A percentile compares a stretch with the other conserved stretches of the same genome.
phyloP scores from a whole-genome alignment of 2,888 invertebrate species.

The Drosophila emarginata region DNA sequence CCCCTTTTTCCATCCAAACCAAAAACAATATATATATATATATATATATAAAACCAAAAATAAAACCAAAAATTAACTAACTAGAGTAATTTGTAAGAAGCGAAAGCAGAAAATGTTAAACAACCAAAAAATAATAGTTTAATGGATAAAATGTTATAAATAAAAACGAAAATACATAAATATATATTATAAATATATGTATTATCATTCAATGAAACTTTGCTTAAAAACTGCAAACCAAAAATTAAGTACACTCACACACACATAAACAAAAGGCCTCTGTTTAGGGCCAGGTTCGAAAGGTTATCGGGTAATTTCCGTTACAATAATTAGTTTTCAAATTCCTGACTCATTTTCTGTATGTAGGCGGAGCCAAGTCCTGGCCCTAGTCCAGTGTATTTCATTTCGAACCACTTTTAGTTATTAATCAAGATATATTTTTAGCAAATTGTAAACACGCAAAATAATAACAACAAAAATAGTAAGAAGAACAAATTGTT shows the following conservation, averaged over 20 bases:
- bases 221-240: constrained; percentile 15
- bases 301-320: background rate
- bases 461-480: background rate
- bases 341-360: background rate
- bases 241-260: constrained; percentile 9
- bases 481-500: background rate
- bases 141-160: constrained; percentile 64
- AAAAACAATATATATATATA: constrained; percentile 2
- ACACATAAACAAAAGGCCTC: background rate
- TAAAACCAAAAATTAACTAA: constrained; percentile 23
- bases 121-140: constrained; percentile 62
- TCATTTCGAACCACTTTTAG: constrained; percentile 14
- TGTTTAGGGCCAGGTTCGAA: background rate
- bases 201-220: constrained; percentile 42
- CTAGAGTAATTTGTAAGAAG: constrained; percentile 41
- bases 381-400: constrained; percentile 18
- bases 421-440: constrained; percentile 23
- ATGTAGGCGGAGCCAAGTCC: background rate
- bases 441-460: constrained; percentile 11
- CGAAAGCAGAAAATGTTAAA: constrained; percentile 26
- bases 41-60: constrained; percentile 15
- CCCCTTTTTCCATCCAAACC: constrained; percentile 40
- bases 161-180: constrained; percentile 28
- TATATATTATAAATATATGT: constrained; percentile 50
- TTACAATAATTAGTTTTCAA: background rate